phyloP scores from a whole-genome alignment of 2,797 vertebrate genomes.

The Sarcophilus harrisii region DNA sequence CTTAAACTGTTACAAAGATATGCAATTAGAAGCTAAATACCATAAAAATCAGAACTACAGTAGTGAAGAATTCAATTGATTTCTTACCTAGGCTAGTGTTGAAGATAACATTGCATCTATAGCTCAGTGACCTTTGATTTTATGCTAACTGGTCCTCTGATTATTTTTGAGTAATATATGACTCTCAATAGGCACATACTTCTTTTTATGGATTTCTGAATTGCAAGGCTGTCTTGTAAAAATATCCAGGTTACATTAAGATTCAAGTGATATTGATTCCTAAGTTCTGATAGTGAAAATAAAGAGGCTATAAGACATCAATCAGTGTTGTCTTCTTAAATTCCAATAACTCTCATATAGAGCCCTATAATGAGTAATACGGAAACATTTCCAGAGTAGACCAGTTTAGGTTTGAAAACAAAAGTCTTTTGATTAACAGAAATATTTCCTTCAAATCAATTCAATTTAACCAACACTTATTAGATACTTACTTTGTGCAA shows the following conservation, averaged over 20 bases:
- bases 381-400: neutral
- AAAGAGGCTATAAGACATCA: too few relatives aligned
- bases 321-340: too few relatives aligned
- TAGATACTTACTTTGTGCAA: too few relatives aligned
- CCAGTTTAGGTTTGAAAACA: too few relatives aligned
- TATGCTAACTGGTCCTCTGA: neutral
- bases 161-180: neutral
- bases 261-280: neutral
- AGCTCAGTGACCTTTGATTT: constrained; percentile 3
- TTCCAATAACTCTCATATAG: neutral
- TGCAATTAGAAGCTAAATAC: constrained; percentile 39
- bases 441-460: too few relatives aligned
- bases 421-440: too few relatives aligned
- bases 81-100: constrained; percentile 6
- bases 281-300: neutral
- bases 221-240: neutral
- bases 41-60: constrained; percentile 44
- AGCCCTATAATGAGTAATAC: neutral
- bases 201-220: neutral
- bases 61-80: constrained; percentile 28
- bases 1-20: constrained; percentile 42
- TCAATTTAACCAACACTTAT: too few relatives aligned
- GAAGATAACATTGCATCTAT: constrained; percentile 17
- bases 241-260: neutral
- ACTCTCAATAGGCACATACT: neutral